These are phyloP conservation scores for Drosophila austrosaltans DNA, from an alignment of 2,888 invertebrate species.

Conservation along the genomic window DNA sequence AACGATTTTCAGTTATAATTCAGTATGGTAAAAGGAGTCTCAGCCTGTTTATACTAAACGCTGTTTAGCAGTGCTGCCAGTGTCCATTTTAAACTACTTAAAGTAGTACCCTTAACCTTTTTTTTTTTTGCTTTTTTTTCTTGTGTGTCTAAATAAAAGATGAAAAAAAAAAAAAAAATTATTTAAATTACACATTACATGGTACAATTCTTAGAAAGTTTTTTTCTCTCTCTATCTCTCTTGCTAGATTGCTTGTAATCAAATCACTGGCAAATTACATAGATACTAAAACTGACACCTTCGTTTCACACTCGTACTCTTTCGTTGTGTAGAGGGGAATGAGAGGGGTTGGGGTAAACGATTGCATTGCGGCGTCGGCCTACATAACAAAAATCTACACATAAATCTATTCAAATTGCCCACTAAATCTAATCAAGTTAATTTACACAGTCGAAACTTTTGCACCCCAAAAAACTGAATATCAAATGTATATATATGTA, in stretches of 20 bases:
- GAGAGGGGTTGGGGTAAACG: background rate
- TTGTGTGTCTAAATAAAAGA: conserved; percentile 17
- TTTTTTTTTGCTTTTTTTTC: conserved; percentile 12
- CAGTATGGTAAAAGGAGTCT: background rate
- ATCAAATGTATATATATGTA: background rate
- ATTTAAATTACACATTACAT: too few relatives aligned
- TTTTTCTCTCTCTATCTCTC: too few relatives aligned
- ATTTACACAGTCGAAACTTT: conserved; percentile 64
- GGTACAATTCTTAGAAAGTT: too few relatives aligned
- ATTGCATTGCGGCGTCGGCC: background rate
- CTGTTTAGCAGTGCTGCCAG: conserved; percentile 43
- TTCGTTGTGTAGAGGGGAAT: background rate
- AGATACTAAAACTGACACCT: conserved; percentile 43
- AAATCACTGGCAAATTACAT: conserved; percentile 41
- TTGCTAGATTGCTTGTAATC: background rate
- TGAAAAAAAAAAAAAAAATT: background rate
- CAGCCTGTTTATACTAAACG: conserved; percentile 46
- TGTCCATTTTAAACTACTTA: background rate
- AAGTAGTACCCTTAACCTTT: background rate
- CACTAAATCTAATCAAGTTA: conserved; percentile 77
- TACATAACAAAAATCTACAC: conserved; percentile 12
- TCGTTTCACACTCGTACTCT: conserved; percentile 6
- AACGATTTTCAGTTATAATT: conserved; percentile 36
- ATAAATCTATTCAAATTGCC: conserved; percentile 50
- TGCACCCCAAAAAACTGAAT: conserved; percentile 13